Conservation (phyloP, 2,113 vertebrate species). For the Brachypodius melanocephalos region DNA sequence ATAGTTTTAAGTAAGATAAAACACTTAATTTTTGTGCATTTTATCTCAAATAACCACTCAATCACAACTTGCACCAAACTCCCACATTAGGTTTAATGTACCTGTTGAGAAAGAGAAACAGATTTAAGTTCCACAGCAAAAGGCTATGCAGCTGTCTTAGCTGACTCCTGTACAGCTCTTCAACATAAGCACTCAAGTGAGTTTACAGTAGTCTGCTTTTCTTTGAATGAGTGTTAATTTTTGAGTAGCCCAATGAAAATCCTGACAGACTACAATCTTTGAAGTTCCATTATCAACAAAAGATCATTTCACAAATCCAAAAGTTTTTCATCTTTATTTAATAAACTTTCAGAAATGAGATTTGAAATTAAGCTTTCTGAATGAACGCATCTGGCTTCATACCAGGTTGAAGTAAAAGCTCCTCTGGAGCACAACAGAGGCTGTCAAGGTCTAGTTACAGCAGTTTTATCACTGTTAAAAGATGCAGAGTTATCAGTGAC, state of each 20-base stretch:
- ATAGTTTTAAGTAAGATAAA: background rate
- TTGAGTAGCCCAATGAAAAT: background rate
- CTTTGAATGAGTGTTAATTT: background rate
- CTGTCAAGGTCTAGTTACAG: background rate
- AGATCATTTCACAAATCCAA: background rate
- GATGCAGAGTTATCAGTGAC: background rate
- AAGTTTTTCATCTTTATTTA: conserved; percentile 20
- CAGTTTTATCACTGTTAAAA: background rate
- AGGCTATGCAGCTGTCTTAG: background rate
- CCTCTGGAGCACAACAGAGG: background rate
- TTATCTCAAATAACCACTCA: background rate
- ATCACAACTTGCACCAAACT: background rate
- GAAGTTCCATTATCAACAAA: background rate
- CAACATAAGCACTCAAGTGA: background rate
- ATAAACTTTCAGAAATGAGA: background rate
- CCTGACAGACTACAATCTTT: too few relatives aligned
- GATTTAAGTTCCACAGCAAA: background rate
- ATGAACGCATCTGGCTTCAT: background rate
- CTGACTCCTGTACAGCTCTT: background rate
- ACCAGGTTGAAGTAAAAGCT: background rate
- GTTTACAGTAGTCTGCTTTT: background rate
- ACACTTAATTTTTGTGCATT: background rate
- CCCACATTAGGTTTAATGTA: background rate
- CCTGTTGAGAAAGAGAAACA: background rate
- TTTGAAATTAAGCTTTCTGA: background rate